Evolutionary conservation across 1,140 invertebrate species (phyloP).

Genomic region (Oreohelix idahoensis): DNA sequence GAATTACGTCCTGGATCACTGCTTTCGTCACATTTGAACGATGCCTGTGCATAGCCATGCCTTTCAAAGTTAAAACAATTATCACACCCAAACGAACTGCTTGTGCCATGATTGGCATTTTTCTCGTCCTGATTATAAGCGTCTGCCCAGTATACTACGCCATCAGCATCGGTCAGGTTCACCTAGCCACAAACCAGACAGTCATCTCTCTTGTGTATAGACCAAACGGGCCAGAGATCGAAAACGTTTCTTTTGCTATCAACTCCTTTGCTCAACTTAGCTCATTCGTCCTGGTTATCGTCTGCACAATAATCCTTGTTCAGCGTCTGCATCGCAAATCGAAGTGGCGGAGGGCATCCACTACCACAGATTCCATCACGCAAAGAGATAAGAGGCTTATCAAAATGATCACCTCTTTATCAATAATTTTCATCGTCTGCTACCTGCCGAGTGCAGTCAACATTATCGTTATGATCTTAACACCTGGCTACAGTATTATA

Average conservation of each 20-base stretch:
- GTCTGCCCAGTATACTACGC: conserved; percentile 3
- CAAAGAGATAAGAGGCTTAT: background rate
- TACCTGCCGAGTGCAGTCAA: conserved; percentile 25
- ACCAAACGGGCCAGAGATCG: background rate
- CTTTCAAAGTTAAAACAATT: conserved; percentile 1
- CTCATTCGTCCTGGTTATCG: background rate
- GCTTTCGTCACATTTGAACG: conserved; percentile 21
- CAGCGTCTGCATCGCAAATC: background rate
- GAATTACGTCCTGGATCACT: conserved; percentile 15
- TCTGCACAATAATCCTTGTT: conserved; percentile 10
- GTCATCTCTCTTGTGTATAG: background rate
- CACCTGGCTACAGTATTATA: conserved; percentile 19
- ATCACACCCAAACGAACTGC: background rate
- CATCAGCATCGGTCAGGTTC: background rate
- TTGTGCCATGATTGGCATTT: background rate
- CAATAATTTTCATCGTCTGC: conserved; percentile 17
- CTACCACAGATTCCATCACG: background rate
- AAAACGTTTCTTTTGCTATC: background rate
- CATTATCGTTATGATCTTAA: background rate
- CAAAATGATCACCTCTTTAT: conserved; percentile 1
- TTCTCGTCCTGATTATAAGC: background rate
- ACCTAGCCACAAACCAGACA: background rate
- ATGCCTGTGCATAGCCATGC: conserved; percentile 9
- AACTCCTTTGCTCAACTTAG: background rate
- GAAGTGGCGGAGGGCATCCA: background rate